Evolutionary conservation across 2,797 vertebrate genomes (phyloP).

Genomic region (Crotalus adamanteus): DNA sequence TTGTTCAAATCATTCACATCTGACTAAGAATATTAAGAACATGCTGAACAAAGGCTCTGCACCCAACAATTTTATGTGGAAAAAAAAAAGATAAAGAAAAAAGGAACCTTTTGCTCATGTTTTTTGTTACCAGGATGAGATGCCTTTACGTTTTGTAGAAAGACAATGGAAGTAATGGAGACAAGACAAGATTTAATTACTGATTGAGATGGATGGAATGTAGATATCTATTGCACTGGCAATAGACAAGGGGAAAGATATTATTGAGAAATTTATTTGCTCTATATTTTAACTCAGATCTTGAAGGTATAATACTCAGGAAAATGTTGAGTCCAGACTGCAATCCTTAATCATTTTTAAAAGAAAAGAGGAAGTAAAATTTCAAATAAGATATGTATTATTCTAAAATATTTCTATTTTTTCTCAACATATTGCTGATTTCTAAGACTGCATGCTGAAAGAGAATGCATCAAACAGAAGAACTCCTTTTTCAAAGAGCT

Average conservation of each 20-base stretch:
- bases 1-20: conserved; percentile 47
- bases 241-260: conserved; percentile 39
- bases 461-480: conserved; percentile 6
- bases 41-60: conserved; percentile 17
- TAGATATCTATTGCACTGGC: conserved; percentile 27
- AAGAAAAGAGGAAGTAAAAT: not conserved
- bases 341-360: not conserved
- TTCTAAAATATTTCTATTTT: conserved; percentile 5
- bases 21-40: not conserved
- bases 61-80: not conserved
- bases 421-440: not conserved
- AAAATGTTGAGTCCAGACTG: not conserved
- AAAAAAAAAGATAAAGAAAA: not conserved
- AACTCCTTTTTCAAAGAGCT: not conserved
- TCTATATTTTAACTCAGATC: conserved; percentile 26
- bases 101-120: not conserved
- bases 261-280: conserved; percentile 20
- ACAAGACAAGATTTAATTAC: conserved; percentile 51
- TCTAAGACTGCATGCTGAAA: not conserved
- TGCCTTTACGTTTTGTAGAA: conserved; percentile 37
- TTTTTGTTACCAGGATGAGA: conserved; percentile 29
- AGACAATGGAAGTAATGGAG: conserved; percentile 33
- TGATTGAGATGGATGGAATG: not conserved
- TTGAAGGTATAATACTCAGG: not conserved
- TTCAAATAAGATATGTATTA: not conserved